Evolutionary conservation across 2,888 invertebrate genomes (phyloP).

Genomic region (Ormia ochracea): DNA sequence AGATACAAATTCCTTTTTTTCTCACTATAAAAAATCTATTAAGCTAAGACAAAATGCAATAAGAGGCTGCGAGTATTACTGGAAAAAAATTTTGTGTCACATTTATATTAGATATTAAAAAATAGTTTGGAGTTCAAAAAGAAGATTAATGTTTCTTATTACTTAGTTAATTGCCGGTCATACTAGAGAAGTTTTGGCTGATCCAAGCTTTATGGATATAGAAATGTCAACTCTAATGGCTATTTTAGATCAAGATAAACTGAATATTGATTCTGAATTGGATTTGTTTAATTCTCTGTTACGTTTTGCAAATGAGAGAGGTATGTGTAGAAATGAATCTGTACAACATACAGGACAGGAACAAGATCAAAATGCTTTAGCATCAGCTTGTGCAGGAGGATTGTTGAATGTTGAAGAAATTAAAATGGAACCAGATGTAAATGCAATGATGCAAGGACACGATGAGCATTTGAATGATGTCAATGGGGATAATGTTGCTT

Average conservation of each 20-base stretch:
- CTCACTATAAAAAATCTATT: too few species aligned
- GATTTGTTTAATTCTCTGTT: constrained; percentile 86
- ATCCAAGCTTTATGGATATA: constrained; percentile 87
- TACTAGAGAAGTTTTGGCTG: constrained; percentile 85
- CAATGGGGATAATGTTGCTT: constrained; percentile 58
- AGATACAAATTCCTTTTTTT: too few species aligned
- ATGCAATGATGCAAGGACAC: constrained; percentile 70
- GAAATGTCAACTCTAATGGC: constrained; percentile 85
- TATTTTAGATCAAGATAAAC: constrained; percentile 84
- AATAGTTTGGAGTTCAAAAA: too few species aligned
- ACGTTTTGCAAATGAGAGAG: constrained; percentile 82
- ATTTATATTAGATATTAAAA: too few species aligned
- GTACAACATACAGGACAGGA: constrained; percentile 42
- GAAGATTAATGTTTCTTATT: too few species aligned
- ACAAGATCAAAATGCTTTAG: background rate
- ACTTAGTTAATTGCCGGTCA: constrained; percentile 85
- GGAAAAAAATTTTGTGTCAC: too few species aligned
- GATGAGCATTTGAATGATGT: constrained; percentile 64
- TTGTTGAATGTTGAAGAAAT: constrained; percentile 69
- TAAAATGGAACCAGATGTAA: constrained; percentile 74
- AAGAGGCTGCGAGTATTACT: too few species aligned
- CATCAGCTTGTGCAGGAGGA: constrained; percentile 23
- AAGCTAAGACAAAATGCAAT: too few species aligned
- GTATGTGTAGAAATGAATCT: constrained; percentile 66
- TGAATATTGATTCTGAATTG: constrained; percentile 86